Conservation (phyloP, 2,888 invertebrate species). For the Tanypteryx hageni region DNA sequence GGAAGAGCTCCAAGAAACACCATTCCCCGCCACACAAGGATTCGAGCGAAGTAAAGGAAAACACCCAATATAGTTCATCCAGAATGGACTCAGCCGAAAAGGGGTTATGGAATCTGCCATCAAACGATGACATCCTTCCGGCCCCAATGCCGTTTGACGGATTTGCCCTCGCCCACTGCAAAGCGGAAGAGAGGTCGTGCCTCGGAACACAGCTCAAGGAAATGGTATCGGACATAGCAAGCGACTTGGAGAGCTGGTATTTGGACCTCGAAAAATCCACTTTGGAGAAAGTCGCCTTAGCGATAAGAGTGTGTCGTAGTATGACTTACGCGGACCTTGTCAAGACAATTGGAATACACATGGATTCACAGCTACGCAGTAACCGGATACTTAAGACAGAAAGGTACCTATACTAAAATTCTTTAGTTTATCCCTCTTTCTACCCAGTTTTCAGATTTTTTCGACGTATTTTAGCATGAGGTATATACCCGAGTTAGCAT, state of each 20-base stretch:
- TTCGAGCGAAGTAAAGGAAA: background rate
- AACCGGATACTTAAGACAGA: constrained; percentile 33
- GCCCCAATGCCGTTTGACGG: constrained; percentile 64
- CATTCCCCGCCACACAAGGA: background rate
- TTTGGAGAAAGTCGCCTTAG: constrained; percentile 65
- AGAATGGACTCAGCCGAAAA: background rate
- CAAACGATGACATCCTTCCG: constrained; percentile 26
- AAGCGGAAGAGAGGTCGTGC: constrained; percentile 48
- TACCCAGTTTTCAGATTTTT: background rate
- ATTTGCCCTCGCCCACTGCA: constrained; percentile 55
- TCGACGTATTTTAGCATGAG: background rate
- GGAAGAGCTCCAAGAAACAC: background rate
- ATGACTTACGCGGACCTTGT: constrained; percentile 65
- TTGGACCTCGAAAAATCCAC: constrained; percentile 54
- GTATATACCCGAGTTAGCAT: no score
- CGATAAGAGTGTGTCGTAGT: constrained; percentile 65
- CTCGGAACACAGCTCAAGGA: constrained; percentile 64
- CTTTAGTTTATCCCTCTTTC: background rate
- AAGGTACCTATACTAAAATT: background rate
- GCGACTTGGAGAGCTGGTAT: constrained; percentile 58
- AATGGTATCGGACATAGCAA: constrained; percentile 64
- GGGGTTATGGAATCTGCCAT: constrained; percentile 9
- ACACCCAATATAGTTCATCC: background rate
- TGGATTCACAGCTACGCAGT: constrained; percentile 61
- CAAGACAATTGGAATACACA: constrained; percentile 45